A percentile compares a stretch with the other conserved stretches of the same genome.
Conservation (phyloP, 2,797 vertebrate genomes). For the Scyliorhinus canicula region DNA sequence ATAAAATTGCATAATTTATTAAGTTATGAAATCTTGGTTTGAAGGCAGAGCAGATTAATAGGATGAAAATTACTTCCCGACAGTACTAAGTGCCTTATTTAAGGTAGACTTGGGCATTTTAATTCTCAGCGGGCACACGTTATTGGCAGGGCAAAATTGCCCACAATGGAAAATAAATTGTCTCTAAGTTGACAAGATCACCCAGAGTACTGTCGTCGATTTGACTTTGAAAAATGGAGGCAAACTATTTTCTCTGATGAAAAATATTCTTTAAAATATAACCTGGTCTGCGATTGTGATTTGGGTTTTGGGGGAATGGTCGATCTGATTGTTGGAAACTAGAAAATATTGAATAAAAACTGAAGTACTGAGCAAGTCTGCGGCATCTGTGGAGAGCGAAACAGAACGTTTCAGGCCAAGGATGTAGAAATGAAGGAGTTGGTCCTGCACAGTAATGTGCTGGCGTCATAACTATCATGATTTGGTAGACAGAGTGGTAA, state of each 20-base stretch:
- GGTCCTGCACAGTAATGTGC: not conserved
- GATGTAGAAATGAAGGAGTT: not conserved
- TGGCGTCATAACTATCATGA: not conserved
- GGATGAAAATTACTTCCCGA: not conserved
- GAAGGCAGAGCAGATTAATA: not conserved
- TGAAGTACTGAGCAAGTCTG: too few relatives aligned
- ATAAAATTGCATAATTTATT: not conserved
- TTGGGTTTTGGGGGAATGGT: too few relatives aligned
- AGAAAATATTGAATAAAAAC: too few relatives aligned
- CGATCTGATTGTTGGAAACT: too few relatives aligned
- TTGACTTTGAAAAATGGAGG: not conserved
- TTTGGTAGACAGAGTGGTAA: not conserved
- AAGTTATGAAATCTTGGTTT: not conserved
- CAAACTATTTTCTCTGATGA: not conserved
- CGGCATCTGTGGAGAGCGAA: too few relatives aligned
- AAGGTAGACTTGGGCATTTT: not conserved
- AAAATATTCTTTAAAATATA: too few relatives aligned
- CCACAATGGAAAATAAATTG: not conserved
- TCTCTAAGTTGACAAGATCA: not conserved
- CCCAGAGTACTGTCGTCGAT: not conserved
- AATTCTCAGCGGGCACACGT: not conserved
- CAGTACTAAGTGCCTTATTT: not conserved
- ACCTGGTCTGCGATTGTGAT: too few relatives aligned
- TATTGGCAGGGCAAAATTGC: not conserved
- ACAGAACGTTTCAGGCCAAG: not conserved